Evolutionary conservation across 2,888 invertebrate species (phyloP).

Genomic region (Dioctria linearis): DNA sequence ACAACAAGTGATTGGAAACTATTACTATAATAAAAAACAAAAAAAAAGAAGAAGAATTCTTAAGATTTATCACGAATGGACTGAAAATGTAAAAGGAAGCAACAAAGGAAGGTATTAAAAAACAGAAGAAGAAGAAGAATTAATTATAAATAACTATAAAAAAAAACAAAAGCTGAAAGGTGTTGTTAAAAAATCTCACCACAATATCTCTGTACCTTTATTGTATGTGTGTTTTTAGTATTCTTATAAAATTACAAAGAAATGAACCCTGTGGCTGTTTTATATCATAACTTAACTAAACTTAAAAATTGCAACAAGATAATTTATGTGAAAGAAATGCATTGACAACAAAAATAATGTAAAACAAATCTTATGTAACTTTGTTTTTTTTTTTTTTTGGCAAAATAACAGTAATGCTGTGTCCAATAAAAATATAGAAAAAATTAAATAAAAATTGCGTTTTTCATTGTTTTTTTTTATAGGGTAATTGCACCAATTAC

Average conservation of each 20-base stretch:
- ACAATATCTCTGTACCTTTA: constrained; percentile 58
- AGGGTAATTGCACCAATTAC: too few relatives aligned
- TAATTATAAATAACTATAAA: background rate
- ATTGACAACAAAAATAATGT: constrained; percentile 38
- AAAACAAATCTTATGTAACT: constrained; percentile 41
- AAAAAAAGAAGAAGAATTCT: background rate
- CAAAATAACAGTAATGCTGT: constrained; percentile 49
- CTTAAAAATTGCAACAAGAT: constrained; percentile 39
- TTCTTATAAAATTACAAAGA: constrained; percentile 53
- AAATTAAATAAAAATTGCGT: background rate
- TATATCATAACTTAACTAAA: constrained; percentile 55
- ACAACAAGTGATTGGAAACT: constrained; percentile 37
- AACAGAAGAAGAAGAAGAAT: background rate
- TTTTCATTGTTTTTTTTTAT: too few relatives aligned
- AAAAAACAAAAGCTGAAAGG: constrained; percentile 27
- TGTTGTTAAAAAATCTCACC: constrained; percentile 25
- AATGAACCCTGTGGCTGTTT: constrained; percentile 59
- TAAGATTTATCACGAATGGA: constrained; percentile 8
- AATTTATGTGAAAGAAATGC: constrained; percentile 38
- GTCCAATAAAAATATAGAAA: constrained; percentile 47
- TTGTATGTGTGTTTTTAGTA: constrained; percentile 56
- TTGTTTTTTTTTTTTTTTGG: background rate
- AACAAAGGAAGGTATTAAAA: background rate
- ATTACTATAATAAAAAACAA: background rate
- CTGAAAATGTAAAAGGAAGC: constrained; percentile 13